Conservation (phyloP, 2,888 invertebrate genomes). For the Cephus runcator region DNA sequence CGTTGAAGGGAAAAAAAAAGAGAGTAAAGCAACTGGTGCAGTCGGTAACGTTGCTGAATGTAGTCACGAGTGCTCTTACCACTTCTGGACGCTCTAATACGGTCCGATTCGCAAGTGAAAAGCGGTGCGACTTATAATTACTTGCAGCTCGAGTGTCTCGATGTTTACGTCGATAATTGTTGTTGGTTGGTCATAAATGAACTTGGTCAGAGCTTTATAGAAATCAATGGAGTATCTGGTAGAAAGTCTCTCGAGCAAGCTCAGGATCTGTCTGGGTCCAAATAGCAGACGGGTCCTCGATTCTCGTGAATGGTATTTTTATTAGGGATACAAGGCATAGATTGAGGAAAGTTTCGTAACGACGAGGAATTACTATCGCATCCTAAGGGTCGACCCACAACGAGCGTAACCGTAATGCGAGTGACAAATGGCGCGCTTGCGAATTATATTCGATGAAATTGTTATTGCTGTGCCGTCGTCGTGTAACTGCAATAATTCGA, state of each 20-base stretch:
- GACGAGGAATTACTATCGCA: not conserved
- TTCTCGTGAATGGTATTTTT: too few relatives aligned
- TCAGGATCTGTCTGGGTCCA: too few relatives aligned
- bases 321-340: not conserved
- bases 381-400: not conserved
- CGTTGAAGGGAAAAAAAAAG: slow-evolving; percentile 46
- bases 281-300: too few relatives aligned
- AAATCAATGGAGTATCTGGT: not conserved
- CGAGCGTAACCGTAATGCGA: not conserved
- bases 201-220: not conserved
- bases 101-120: not conserved
- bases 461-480: not conserved
- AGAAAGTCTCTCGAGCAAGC: too few relatives aligned
- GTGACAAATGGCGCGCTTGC: not conserved
- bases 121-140: not conserved
- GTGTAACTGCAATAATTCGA: not conserved
- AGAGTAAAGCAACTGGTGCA: slow-evolving; percentile 51
- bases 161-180: not conserved
- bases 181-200: not conserved
- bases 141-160: not conserved
- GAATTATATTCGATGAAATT: not conserved
- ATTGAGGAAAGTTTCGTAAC: not conserved
- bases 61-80: not conserved
- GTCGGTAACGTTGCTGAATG: not conserved
- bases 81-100: not conserved